Evolutionary conservation across 2,113 vertebrate genomes (phyloP).

Genomic region (Lasiurus cinereus): DNA sequence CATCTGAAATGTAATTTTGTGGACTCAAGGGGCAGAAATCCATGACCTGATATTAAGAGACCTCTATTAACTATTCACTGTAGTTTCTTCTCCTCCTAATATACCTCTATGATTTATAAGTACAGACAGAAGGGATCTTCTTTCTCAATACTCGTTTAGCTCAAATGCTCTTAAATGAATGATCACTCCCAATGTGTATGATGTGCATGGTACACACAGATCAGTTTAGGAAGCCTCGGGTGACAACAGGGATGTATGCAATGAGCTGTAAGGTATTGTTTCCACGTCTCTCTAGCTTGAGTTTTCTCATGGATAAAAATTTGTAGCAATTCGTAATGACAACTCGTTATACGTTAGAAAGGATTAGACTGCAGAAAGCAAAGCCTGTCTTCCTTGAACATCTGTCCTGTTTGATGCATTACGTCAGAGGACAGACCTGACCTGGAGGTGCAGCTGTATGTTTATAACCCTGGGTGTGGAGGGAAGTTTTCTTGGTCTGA

Average conservation of each 20-base stretch:
- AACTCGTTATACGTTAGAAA: background rate
- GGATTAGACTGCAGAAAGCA: background rate
- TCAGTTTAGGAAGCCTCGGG: background rate
- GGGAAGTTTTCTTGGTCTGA: background rate
- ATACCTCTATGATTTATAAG: slow-evolving; percentile 58
- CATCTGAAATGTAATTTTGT: slow-evolving; percentile 69
- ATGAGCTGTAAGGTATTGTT: background rate
- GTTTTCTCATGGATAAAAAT: background rate
- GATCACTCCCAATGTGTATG: background rate
- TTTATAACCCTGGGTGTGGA: background rate
- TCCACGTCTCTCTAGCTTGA: background rate
- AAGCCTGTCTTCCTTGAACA: background rate
- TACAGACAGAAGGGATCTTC: background rate
- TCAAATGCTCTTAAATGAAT: background rate
- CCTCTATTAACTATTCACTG: slow-evolving; percentile 51
- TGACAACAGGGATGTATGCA: background rate
- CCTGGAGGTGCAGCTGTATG: background rate
- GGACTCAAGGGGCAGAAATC: slow-evolving; percentile 41
- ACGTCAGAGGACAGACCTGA: background rate
- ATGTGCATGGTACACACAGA: background rate
- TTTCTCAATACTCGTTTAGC: slow-evolving; percentile 31
- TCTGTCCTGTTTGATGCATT: background rate
- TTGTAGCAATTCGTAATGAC: background rate
- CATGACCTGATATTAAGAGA: slow-evolving; percentile 14
- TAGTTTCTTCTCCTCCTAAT: slow-evolving; percentile 33